Evolutionary conservation across 2,888 invertebrate species (phyloP).

Genomic region (Heliconius ethilla): DNA sequence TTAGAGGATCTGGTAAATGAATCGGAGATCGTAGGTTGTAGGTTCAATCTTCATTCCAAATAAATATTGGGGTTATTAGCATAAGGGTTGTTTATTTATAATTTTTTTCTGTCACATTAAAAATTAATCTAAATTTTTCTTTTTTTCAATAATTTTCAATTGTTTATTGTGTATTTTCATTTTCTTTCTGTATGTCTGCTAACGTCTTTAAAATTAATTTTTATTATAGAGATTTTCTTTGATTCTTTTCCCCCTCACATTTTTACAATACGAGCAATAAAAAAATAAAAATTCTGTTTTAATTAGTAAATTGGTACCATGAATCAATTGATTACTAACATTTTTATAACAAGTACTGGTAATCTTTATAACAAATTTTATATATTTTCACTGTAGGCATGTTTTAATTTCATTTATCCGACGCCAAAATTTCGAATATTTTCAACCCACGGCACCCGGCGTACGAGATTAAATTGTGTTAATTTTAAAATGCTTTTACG

Average conservation of each 20-base stretch:
- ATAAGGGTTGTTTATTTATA: too few species aligned
- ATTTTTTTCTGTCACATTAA: too few species aligned
- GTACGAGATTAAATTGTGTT: conserved; percentile 6
- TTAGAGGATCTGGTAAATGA: background rate
- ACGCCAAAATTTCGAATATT: conserved; percentile 3
- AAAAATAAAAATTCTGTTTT: too few species aligned
- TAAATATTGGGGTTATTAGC: background rate
- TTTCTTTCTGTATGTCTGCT: background rate
- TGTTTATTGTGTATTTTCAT: too few species aligned
- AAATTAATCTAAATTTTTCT: too few species aligned
- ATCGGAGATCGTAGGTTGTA: background rate
- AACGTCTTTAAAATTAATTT: too few species aligned
- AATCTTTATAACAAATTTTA: background rate
- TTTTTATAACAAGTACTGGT: background rate
- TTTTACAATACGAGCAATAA: too few species aligned
- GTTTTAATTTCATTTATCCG: conserved; percentile 5
- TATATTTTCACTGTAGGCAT: background rate
- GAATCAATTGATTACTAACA: too few species aligned
- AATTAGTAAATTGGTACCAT: too few species aligned
- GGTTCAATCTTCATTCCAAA: background rate
- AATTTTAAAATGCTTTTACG: conserved; percentile 11
- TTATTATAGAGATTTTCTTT: too few species aligned
- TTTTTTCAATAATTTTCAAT: background rate
- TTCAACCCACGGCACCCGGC: background rate
- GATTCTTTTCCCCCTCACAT: too few species aligned